Evolutionary conservation across 2,797 vertebrate genomes (phyloP), one percentile per base, ranked within the genome.

Genomic region (Liparis tanakae): DNA sequence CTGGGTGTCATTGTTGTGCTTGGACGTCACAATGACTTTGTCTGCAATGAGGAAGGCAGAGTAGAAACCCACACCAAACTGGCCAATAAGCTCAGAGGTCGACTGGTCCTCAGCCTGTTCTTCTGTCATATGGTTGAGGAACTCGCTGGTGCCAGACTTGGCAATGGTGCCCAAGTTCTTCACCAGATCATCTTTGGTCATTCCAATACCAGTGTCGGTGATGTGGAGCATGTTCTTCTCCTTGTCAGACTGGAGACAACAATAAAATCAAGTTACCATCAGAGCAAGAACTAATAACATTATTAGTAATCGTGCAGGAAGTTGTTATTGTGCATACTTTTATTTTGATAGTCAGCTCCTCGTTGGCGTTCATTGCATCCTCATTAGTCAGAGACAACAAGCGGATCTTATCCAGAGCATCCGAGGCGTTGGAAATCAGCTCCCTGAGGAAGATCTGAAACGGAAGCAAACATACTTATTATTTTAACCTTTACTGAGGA

Each of bases 51-150:
- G 95, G 96, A 99, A 99, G 81, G 98, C 96, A 3, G 98, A 99
- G 85, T 99, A 99, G 94, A 99, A 99, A 74, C 98, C 98, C 36
- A 99, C 98, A 67, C 98, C 98, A 64, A 99, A 99, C 95, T 99
- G 98, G 41, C 98, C 98, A 12, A 99, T 99, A 85, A 99, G 90
- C 87, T 99, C 98, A 0, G 97, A 99, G 12, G 98, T 98, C 30
- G 98, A 97, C 91, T 99, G 97, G 20, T 93, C 95, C 4, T 98
- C 97, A 3, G 95, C 87, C 86, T 98, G 96, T 86, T 96, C 95
- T 72, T 99, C 97, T 0, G 95, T 97, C 93, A 99, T 96, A 91
- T 96, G 96, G 91, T 93, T 99, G 72, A 99, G 94, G 92, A 99
- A 99, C 93, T 99, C 98, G 62, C 98, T 99, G 57, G 98, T 99